Base-by-base conservation (phyloP, 2,888 invertebrate species). In the Tetropium fuscum region DNA sequence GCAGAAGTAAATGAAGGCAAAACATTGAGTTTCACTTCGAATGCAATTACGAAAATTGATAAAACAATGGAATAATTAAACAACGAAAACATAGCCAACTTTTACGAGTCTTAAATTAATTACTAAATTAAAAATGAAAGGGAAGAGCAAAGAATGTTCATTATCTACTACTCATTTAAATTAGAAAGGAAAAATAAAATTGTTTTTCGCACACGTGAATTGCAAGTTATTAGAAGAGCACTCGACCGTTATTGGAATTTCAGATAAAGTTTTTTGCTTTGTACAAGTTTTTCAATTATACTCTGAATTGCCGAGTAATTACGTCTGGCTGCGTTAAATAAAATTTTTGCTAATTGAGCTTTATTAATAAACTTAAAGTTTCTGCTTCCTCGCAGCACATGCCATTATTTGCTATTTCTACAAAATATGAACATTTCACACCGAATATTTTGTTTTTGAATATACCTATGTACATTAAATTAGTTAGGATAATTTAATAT, bases 41-140 rank as follows among this genome's bases (percentile, higher is more conserved):
- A 68, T 63, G 66, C 68, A 74, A 74, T 77, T 76, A 75, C 72
- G 73, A 73, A 72, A 76, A 76, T 72, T 72, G 71, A 70, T 65
- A 68, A 70, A 74, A 74, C 74, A 73, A 72, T 71, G 69, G 67
- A 74, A 68, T 73, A 73, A 75, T 74, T 74, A 74, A 71, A 71
- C 64, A 68, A 60, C 58, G 66, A 66, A 63, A 71, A 63, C 61
- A 53, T 60, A 45, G 38, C 45, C 54, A 45, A 54, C 45, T 45
- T 54, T 54, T 36, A 54, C 68, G 49, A 64, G 63, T 67, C 67
- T 66, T 64, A 70, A 72, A 71, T 73, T 71, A 70, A 71, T 69
- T 68, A 69, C 66, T 67, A 66, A 71, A 73, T 70, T 71, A 68
- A 73, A 72, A 72, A 66, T 57, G 64, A 64, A 66, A 63, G 59